Evolutionary conservation across 2,113 vertebrate species (phyloP), one percentile per base, ranked within the genome.

Genomic region (Nymphicus hollandicus): DNA sequence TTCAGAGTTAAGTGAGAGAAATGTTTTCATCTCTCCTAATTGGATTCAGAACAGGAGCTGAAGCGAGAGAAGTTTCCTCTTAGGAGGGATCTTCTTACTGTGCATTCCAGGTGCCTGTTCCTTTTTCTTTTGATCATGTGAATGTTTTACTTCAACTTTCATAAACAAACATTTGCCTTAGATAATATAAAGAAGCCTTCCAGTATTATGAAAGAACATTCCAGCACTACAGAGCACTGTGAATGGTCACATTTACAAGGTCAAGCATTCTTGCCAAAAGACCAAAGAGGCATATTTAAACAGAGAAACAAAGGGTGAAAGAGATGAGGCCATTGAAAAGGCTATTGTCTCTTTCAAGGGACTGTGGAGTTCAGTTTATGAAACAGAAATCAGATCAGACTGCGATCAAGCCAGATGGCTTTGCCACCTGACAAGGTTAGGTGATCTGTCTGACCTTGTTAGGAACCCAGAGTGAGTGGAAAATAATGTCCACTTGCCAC

Each of bases 81-180:
- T 25, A 29, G 64, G 29, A 65, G 56, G 22, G 47, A 79, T 93
- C 49, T 86, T 73, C 56, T 65, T 79, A 25, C 56, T 79, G 43
- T 37, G 55, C 17, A 4, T 84, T 84, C 80, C 83, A 74, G 90
- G 71, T 93, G 76, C 47, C 47, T 31, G 71, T 7, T 89, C 91
- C 13, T 81, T 78, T 76, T 43, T 70, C 88, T 86, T 96, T 93
- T 94, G 92, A 95, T 95, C 77, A 31, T 70, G 88, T 35, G 41
- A 91, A 74, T 61, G 90, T 95, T 97, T 93, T 63, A 91, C 88
- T 92, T 93, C 89, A 95, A 72, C 86, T 96, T 94, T 93, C 72
- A 81, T 72, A 93, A 95, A 93, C 88, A 96, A 97, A 95, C 90
- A 89, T 96, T 97, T 95, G 81, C 92, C 88, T 96, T 77, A 50